These are phyloP conservation scores for Sturnus vulgaris DNA, from an alignment of 2,113 vertebrate species.

Conservation along the genomic window DNA sequence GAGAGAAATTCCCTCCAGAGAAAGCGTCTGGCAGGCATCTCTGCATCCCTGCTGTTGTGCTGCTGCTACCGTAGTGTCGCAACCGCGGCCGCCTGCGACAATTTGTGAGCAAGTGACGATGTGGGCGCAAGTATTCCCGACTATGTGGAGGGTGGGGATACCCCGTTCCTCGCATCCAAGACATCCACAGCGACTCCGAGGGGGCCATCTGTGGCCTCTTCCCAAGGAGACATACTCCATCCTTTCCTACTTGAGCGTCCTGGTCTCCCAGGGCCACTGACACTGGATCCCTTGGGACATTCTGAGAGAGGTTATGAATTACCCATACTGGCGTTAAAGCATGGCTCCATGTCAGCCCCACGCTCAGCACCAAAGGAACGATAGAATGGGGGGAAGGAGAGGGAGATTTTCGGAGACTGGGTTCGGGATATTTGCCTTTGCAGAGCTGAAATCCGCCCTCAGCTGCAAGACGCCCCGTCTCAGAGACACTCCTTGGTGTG, in stretches of 20 bases:
- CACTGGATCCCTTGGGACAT: background rate
- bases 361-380: background rate
- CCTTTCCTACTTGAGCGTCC: background rate
- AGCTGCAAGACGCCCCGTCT: background rate
- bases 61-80: background rate
- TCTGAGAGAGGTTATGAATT: background rate
- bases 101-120: background rate
- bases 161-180: background rate
- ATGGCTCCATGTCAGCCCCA: background rate
- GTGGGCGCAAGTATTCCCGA: background rate
- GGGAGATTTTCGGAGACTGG: background rate
- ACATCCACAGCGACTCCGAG: background rate
- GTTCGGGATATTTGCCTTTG: background rate
- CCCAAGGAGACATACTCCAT: background rate
- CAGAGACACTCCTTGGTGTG: background rate
- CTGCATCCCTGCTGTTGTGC: background rate
- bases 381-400: background rate
- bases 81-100: background rate
- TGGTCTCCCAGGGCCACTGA: background rate
- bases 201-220: background rate
- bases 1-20: background rate
- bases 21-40: background rate
- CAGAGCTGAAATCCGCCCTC: background rate
- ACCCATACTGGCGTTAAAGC: background rate
- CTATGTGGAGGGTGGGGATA: background rate